phyloP scores from a whole-genome alignment of 30 jellyfish, hydroid and myxozoan genomes.

The Hydra vulgaris region DNA sequence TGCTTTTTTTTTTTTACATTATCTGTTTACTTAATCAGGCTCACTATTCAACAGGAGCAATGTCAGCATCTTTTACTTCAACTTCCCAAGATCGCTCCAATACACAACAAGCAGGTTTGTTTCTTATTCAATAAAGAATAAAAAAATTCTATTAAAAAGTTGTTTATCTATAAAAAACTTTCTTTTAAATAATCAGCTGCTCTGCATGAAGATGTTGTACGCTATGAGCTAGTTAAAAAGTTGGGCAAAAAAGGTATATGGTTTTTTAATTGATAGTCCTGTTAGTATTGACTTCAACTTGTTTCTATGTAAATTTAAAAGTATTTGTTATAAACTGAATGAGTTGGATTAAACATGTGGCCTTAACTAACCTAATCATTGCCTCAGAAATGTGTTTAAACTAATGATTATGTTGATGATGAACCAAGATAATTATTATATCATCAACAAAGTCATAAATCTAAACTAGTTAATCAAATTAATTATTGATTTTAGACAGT shows the following conservation, averaged over 20 bases:
- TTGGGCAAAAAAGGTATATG: slow-evolving; percentile 38
- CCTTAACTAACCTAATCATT: too few species aligned
- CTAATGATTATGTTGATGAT: too few species aligned
- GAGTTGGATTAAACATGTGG: too few species aligned
- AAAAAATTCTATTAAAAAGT: background rate
- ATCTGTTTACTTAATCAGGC: slow-evolving; percentile 41
- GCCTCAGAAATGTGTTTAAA: too few species aligned
- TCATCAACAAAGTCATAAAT: too few species aligned
- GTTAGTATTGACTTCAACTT: too few species aligned
- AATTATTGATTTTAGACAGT: too few species aligned
- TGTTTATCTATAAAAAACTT: background rate
- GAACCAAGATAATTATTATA: too few species aligned
- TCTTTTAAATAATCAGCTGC: slow-evolving; percentile 43
- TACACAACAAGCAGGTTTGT: slow-evolving; percentile 70
- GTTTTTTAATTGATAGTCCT: background rate
- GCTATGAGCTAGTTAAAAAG: slow-evolving; percentile 44
- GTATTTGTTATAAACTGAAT: too few species aligned
- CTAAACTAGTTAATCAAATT: too few species aligned
- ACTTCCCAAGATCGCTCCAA: slow-evolving; percentile 66
- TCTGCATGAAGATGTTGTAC: slow-evolving; percentile 39
- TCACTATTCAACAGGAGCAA: slow-evolving; percentile 94
- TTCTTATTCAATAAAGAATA: background rate
- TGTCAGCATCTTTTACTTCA: slow-evolving; percentile 96
- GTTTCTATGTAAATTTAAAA: too few species aligned
- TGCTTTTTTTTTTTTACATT: background rate